A percentile compares a stretch with the other conserved stretches of the same genome.
Conservation (phyloP, 1,140 invertebrate genomes). For the Sarcophaga bullata region DNA sequence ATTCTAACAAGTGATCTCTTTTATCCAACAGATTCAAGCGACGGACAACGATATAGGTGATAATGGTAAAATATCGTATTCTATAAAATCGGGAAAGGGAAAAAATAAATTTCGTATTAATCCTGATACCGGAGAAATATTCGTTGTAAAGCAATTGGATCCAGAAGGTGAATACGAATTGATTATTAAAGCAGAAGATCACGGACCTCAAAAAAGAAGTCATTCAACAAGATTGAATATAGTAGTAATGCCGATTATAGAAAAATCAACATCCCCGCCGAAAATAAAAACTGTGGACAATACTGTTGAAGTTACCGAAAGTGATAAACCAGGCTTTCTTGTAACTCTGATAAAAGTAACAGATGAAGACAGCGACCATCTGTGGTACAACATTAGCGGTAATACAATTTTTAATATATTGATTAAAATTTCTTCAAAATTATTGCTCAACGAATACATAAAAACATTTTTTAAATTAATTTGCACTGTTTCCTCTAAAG, state of each 20-base stretch:
- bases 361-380: slow-evolving; percentile 83
- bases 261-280: slow-evolving; percentile 73
- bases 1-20: no score
- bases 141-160: slow-evolving; percentile 75
- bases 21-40: slow-evolving; percentile 77
- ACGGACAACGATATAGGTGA: slow-evolving; percentile 83
- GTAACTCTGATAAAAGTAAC: slow-evolving; percentile 83
- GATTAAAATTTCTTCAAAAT: no score
- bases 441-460: no score
- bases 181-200: slow-evolving; percentile 84
- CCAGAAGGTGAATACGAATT: slow-evolving; percentile 80
- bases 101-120: slow-evolving; percentile 83
- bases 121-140: slow-evolving; percentile 82
- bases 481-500: no score
- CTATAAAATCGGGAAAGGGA: slow-evolving; percentile 79
- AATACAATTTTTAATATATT: slow-evolving; percentile 62
- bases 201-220: slow-evolving; percentile 76
- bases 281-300: slow-evolving; percentile 72
- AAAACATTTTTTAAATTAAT: no score
- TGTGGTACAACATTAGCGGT: slow-evolving; percentile 93
- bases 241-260: slow-evolving; percentile 71
- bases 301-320: slow-evolving; percentile 82
- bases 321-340: slow-evolving; percentile 83
- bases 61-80: slow-evolving; percentile 84
- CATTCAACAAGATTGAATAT: slow-evolving; percentile 78